Percentiles rank a stretch among this genome's conserved stretches.
Evolutionary conservation across 1,140 invertebrate genomes (phyloP).

Genomic region (Drosophila baimaii): DNA sequence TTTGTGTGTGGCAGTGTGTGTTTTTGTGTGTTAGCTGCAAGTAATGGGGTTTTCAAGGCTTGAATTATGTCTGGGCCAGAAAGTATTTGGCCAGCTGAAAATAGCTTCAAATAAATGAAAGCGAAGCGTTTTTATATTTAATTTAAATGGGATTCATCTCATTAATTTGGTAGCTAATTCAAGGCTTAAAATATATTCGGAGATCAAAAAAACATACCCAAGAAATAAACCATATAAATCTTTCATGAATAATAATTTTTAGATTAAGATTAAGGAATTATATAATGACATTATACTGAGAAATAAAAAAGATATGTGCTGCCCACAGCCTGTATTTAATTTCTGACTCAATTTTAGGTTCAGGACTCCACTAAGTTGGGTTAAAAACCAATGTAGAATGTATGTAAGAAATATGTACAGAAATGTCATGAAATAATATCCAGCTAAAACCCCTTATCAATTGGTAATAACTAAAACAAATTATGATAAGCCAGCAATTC

Average conservation of each 20-base stretch:
- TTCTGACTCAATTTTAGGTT: background rate
- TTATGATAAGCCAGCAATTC: too few relatives aligned
- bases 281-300: too few relatives aligned
- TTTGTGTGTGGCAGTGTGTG: conserved; percentile 5
- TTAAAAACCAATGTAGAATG: background rate
- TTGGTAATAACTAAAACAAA: background rate
- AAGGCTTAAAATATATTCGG: too few relatives aligned
- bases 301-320: too few relatives aligned
- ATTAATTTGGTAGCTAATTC: too few relatives aligned
- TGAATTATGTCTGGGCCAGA: conserved; percentile 33
- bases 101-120: conserved; percentile 21
- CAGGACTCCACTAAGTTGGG: background rate
- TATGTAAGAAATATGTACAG: background rate
- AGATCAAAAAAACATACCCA: too few relatives aligned
- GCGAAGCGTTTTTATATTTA: background rate
- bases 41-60: conserved; percentile 35
- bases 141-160: background rate
- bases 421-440: background rate
- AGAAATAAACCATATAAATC: too few relatives aligned
- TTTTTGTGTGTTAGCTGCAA: conserved; percentile 32
- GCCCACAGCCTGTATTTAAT: accelerated
- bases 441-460: too few relatives aligned
- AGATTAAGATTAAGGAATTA: too few relatives aligned
- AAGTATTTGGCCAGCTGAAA: conserved; percentile 8
- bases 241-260: background rate